phyloP scores from a whole-genome alignment of 1,140 invertebrate genomes.

The Oryctes rhinoceros region DNA sequence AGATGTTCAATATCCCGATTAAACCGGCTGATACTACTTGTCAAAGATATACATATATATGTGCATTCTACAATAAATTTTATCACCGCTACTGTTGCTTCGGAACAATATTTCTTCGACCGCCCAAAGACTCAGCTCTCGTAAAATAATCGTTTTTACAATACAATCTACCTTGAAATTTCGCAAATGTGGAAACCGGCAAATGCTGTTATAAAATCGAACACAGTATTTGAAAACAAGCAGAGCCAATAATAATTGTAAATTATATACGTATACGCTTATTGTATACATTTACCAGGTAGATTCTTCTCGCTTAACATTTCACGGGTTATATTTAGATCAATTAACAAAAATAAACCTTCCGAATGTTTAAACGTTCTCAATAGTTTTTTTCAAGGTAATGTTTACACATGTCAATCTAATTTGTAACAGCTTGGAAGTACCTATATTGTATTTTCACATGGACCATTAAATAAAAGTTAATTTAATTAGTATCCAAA shows the following conservation, averaged over 20 bases:
- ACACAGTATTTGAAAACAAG: neutral
- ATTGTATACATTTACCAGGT: neutral
- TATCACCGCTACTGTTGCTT: neutral
- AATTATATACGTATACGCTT: neutral
- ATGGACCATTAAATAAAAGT: neutral
- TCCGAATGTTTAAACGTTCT: neutral
- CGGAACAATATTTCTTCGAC: neutral
- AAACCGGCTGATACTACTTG: neutral
- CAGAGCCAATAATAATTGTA: neutral
- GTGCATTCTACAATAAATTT: neutral
- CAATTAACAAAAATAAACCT: neutral
- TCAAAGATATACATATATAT: neutral
- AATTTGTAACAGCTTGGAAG: neutral
- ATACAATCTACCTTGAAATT: neutral
- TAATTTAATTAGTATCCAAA: neutral
- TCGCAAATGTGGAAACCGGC: neutral
- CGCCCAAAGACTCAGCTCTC: neutral
- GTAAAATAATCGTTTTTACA: slow-evolving; percentile 5
- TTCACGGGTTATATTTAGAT: neutral
- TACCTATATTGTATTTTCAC: neutral
- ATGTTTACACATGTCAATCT: neutral
- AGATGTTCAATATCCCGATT: too few species aligned
- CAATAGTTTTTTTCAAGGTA: neutral
- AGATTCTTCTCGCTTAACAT: neutral
- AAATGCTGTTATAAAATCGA: neutral